phyloP scores from a whole-genome alignment of 2,888 invertebrate genomes.

The Leptinotarsa peninsularis region DNA sequence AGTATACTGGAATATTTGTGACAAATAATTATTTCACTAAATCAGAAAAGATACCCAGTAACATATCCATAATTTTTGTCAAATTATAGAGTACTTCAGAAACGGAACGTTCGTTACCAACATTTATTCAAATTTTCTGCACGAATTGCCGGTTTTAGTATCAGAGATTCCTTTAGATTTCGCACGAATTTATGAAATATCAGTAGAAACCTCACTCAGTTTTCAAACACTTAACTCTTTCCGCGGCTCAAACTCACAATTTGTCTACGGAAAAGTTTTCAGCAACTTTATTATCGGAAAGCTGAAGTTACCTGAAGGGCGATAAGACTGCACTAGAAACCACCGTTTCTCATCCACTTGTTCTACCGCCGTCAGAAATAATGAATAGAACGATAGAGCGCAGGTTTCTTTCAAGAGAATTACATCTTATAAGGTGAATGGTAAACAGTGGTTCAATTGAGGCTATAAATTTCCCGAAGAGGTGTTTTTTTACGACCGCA shows the following conservation, averaged over 20 bases:
- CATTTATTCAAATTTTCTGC: too few species aligned
- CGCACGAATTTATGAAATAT: too few species aligned
- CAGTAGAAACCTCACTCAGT: background rate
- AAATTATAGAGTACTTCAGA: too few species aligned
- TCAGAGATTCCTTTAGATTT: too few species aligned
- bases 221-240: background rate
- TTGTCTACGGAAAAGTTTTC: background rate
- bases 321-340: conserved; percentile 2
- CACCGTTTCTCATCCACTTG: conserved; percentile 22
- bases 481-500: conserved; percentile 55
- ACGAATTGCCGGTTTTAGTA: too few species aligned
- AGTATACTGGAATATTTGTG: too few species aligned
- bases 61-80: too few species aligned
- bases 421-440: conserved; percentile 59
- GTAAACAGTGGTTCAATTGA: conserved; percentile 61
- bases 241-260: background rate
- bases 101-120: too few species aligned
- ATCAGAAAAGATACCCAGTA: too few species aligned
- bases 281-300: background rate
- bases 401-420: conserved; percentile 49
- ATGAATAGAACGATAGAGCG: conserved; percentile 43
- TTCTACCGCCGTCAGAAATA: conserved; percentile 29
- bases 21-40: too few species aligned
- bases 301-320: background rate
- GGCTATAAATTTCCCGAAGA: conserved; percentile 58